Percentiles rank a stretch among this genome's conserved stretches.
Conservation (phyloP, 2,797 vertebrate genomes). For the Morus bassanus region DNA sequence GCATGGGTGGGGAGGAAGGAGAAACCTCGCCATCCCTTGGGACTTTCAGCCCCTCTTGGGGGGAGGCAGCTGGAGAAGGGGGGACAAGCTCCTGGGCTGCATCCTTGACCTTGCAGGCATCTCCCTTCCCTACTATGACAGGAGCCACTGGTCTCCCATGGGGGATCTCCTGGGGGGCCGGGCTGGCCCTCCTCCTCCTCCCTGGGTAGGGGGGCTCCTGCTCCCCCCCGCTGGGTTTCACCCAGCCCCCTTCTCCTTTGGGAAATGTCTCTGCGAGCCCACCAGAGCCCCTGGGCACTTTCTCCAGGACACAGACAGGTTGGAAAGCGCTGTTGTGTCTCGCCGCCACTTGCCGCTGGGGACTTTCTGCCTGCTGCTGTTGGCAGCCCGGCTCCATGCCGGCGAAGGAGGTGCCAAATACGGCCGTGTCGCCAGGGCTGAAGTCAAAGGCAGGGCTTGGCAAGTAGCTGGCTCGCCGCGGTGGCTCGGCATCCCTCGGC, state of each 20-base stretch:
- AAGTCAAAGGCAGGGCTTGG: neutral
- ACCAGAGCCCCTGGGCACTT: neutral
- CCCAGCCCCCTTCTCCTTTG: neutral
- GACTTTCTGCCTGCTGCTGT: neutral
- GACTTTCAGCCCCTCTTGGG: neutral
- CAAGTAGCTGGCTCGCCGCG: neutral
- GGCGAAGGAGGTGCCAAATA: neutral
- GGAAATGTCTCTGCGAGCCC: rapidly evolving
- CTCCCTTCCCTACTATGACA: neutral
- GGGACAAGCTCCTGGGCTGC: neutral
- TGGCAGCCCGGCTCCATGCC: neutral
- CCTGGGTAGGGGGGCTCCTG: rapidly evolving
- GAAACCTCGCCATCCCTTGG: neutral
- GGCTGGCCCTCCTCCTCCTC: slow-evolving; percentile 20
- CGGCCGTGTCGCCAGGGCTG: neutral
- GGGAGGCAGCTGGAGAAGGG: rapidly evolving
- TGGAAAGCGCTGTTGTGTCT: slow-evolving; percentile 60
- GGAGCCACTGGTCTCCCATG: rapidly evolving
- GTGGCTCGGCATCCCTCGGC: neutral
- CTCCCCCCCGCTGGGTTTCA: neutral
- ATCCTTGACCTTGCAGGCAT: neutral
- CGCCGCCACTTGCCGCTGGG: neutral
- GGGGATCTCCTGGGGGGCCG: neutral
- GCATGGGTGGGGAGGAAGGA: slow-evolving; percentile 86
- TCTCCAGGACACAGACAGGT: neutral